phyloP scores from a whole-genome alignment of 2,113 vertebrate genomes.

The Prochilodus magdalenae region DNA sequence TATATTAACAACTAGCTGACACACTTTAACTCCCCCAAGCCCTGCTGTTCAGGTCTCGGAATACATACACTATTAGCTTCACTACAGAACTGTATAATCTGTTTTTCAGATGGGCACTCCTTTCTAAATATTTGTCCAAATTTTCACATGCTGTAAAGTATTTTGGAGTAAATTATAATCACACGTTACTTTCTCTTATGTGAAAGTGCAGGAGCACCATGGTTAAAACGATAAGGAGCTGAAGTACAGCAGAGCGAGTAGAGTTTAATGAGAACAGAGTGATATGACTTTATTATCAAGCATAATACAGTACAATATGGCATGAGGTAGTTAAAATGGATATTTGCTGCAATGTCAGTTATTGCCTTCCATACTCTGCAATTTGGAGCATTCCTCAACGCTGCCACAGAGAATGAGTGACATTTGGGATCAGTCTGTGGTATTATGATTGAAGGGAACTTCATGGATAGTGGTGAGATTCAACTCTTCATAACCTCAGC shows the following conservation, averaged over 20 bases:
- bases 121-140: neutral
- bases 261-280: too few species aligned
- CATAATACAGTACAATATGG: conserved; percentile 46
- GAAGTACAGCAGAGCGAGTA: too few species aligned
- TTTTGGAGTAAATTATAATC: conserved; percentile 56
- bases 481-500: neutral
- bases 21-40: too few species aligned
- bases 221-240: too few species aligned
- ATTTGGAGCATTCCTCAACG: neutral
- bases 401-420: neutral
- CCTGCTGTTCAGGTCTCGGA: too few species aligned
- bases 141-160: too few species aligned
- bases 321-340: conserved; percentile 13
- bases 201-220: too few species aligned
- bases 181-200: conserved; percentile 30
- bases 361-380: neutral
- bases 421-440: neutral
- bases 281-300: too few species aligned
- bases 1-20: too few species aligned
- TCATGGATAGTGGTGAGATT: too few species aligned
- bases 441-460: too few species aligned
- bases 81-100: neutral
- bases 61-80: too few species aligned
- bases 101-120: neutral
- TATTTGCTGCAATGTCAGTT: neutral